Base-by-base conservation (phyloP, 2,888 invertebrate genomes). In the Rhyacophila evoluta region DNA sequence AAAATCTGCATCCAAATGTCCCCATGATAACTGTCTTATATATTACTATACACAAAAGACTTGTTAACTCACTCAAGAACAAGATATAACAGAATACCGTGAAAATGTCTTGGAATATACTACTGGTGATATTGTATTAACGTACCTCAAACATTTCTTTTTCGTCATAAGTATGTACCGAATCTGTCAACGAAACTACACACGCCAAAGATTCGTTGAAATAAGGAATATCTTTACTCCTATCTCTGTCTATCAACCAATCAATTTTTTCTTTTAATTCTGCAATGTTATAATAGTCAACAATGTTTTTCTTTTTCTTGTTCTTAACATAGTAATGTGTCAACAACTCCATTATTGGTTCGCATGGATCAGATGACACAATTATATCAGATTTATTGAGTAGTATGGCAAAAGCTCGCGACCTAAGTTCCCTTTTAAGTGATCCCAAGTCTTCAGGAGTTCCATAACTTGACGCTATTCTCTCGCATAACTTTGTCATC, bases 131-230 rank as follows among this genome's bases (percentile, higher is more conserved):
- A n/a, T n/a, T n/a, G n/a, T n/a, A 29, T 67, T 25, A 67, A 28
- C 81, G 80, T 83, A 89, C 90, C 86, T 88, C 86, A 84, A 87
- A 89, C 79, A 88, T 84, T 83, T 87, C 86, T 36, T 82, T 71
- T 27, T 87, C 85, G 6, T 85, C 81, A 84, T 89, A 88, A 72
- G 86, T 84, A 81, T 85, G 86, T 0, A 86, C 84, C 25, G 87
- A 84, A 83, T 88, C 86, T 78, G 85, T 85, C 19, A 90, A 83
- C 4, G 84, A 84, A 77, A 87, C 84, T 15, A 90, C 84, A 37
- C 88, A 85, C 79, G 84, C 85, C 11, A 90, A 83, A 37, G 86
- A 82, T 4, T 82, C 80, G 25, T 76, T 72, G 38, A 82, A 82
- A 36, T 75, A 11, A 11, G 72, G 75, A n/a, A 70, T 73, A 27